Evolutionary conservation across 2,797 vertebrate genomes (phyloP), one percentile per base, ranked within the genome.

Genomic region (Pangasius macronema): DNA sequence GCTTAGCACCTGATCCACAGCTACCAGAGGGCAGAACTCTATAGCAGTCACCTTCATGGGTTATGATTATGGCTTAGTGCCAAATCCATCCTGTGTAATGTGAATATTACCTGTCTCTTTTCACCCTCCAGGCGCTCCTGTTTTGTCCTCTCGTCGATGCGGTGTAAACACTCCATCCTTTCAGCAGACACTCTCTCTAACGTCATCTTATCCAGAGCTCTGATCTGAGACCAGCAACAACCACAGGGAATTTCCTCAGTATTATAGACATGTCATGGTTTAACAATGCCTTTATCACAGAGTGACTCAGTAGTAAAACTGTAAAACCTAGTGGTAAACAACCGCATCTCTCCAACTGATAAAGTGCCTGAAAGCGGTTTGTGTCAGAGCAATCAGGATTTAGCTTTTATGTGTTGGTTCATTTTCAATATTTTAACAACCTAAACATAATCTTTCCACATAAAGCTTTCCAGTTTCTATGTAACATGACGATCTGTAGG

Each of bases 121-220:
- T 98, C 96, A 2, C 95, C 94, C 36, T 98, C 97, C 0, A 88
- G 94, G 39, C 94, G 95, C 85, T 99, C 97, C 65, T 96, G 87
- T 85, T 94, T 92, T 0, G 94, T 86, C 80, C 96, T 95, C 92
- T 98, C 96, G 3, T 98, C 97, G 22, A 99, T 96, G 89, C 97
- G 97, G 86, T 94, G 96, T 82, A 97, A 93, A 93, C 98, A 99
- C 92, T 98, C 96, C 0, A 94, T 96, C 90, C 95, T 96, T 94
- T 99, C 98, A 0, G 98, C 98, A 0, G 97, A 97, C 76, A 98
- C 95, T 5, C 98, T 93, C 94, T 99, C 98, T 3, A 95, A 91
- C 80, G 97, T 98, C 57, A 99, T 95, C 94, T 98, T 99, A 91
- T 99, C 97, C 59, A 99, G 92, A 87, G 97, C 96, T 53, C 94